These are phyloP conservation scores for Thaumetopoea pityocampa DNA, from an alignment of 1,140 invertebrate species.

Conservation along the genomic window DNA sequence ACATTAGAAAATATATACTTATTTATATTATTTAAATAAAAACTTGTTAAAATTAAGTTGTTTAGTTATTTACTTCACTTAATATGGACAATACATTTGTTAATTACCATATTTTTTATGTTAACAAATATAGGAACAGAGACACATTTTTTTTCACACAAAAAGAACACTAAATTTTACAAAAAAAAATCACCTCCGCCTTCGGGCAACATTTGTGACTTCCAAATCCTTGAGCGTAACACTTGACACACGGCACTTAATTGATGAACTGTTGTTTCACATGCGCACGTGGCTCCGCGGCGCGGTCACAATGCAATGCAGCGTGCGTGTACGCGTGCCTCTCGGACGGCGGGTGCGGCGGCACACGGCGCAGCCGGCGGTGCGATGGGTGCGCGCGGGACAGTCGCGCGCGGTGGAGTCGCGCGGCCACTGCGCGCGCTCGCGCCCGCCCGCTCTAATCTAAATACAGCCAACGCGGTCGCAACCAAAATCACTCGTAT, in stretches of 20 bases:
- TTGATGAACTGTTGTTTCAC: constrained; percentile 18
- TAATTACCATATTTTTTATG: neutral
- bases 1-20: no score
- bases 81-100: constrained; percentile 1
- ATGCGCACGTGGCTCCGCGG: constrained; percentile 3
- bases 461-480: constrained; percentile 68
- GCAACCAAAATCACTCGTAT: constrained; percentile 67
- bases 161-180: neutral
- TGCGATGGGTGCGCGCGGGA: constrained; percentile 8
- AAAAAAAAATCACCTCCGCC: constrained; percentile 51
- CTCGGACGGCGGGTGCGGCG: constrained; percentile 1
- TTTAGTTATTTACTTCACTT: no score
- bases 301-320: constrained; percentile 16
- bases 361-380: constrained; percentile 10
- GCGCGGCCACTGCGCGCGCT: constrained; percentile 32
- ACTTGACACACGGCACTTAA: constrained; percentile 19
- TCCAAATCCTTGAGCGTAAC: constrained; percentile 36
- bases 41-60: no score
- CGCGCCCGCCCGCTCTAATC: constrained; percentile 51
- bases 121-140: neutral
- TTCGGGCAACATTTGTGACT: constrained; percentile 64
- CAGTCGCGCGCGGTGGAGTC: constrained; percentile 15
- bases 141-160: neutral
- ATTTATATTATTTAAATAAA: no score
- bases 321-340: no score